Conservation (phyloP, 2,113 vertebrate genomes). For the Setophaga kirtlandii region DNA sequence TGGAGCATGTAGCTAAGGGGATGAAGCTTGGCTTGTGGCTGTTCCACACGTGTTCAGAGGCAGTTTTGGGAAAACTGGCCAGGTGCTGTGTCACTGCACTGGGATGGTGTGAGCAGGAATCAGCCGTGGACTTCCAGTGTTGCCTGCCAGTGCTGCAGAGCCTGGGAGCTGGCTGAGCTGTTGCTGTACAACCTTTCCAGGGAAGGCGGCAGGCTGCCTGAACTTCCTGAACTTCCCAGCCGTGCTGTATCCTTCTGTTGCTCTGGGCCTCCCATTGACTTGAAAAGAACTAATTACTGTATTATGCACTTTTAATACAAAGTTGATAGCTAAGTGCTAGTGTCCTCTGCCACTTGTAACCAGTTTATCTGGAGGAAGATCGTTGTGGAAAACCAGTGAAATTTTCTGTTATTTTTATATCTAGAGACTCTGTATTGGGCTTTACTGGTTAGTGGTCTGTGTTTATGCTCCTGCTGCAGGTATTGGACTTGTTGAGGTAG, state of each 20-base stretch:
- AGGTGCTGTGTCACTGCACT: background rate
- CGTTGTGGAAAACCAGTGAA: background rate
- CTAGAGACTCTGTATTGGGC: background rate
- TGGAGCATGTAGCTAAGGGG: background rate
- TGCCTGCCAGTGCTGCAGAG: background rate
- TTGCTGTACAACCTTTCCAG: background rate
- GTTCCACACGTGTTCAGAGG: accelerated
- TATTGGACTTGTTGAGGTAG: background rate
- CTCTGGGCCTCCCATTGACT: background rate
- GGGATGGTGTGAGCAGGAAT: background rate
- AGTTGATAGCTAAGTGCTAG: background rate
- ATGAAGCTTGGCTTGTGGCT: background rate
- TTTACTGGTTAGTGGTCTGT: background rate
- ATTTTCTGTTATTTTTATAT: background rate
- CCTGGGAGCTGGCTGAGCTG: background rate
- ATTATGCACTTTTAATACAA: background rate
- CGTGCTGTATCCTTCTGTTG: background rate
- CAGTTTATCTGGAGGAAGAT: background rate
- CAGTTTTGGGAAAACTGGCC: background rate
- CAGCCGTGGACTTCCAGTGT: accelerated
- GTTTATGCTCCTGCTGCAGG: background rate
- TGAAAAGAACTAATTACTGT: background rate
- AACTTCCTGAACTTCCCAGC: background rate
- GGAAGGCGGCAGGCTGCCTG: background rate
- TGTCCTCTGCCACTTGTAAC: background rate